phyloP scores from a whole-genome alignment of 2,797 vertebrate genomes.

The Falco columbarius region DNA sequence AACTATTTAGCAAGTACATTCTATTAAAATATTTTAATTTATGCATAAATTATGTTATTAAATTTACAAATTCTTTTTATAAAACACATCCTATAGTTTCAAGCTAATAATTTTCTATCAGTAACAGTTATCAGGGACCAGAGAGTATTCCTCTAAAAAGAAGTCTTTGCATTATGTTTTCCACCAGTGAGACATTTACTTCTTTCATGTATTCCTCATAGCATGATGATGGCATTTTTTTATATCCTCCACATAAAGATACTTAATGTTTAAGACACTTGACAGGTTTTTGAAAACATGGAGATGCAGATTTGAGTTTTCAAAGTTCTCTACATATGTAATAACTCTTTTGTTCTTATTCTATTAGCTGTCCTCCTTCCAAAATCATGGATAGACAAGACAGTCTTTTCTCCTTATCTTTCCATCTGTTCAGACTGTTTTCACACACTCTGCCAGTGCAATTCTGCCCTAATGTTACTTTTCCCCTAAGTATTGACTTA shows the following conservation, averaged over 20 bases:
- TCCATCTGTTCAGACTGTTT: conserved; percentile 22
- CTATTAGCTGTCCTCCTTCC: neutral
- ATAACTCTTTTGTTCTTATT: conserved; percentile 5
- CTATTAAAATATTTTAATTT: conserved; percentile 77
- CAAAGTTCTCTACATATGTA: neutral
- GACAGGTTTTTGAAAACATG: conserved; percentile 19
- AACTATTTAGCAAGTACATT: conserved; percentile 62
- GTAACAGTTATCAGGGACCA: conserved; percentile 29
- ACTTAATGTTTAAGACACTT: conserved; percentile 17
- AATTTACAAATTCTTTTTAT: conserved; percentile 66
- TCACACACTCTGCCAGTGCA: neutral
- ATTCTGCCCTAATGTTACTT: neutral
- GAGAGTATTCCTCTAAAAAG: conserved; percentile 34
- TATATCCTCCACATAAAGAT: neutral
- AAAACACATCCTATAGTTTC: conserved; percentile 67
- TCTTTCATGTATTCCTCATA: conserved; percentile 14
- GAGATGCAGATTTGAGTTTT: neutral
- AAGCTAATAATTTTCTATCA: conserved; percentile 69
- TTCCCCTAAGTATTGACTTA: conserved; percentile 39
- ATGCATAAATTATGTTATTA: conserved; percentile 72
- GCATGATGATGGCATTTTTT: conserved; percentile 26
- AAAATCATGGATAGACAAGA: neutral
- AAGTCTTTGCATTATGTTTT: conserved; percentile 38
- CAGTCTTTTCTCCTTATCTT: neutral
- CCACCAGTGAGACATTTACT: neutral